Evolutionary conservation across 2,888 invertebrate genomes (phyloP), one percentile per base, ranked within the genome.

Genomic region (Protophormia terraenovae): DNA sequence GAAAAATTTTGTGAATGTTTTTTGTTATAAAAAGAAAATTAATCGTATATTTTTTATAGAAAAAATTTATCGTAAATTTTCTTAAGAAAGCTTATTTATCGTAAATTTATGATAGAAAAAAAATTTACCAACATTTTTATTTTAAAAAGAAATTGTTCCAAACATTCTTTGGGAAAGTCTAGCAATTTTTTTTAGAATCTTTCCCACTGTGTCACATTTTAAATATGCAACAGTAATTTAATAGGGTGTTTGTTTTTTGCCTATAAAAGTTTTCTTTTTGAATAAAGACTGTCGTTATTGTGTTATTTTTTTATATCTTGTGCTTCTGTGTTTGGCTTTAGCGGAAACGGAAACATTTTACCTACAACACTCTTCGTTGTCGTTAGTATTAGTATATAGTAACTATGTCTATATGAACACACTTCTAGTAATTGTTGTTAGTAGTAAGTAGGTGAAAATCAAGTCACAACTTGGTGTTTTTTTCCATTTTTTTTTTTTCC

Each of bases 331-430:
- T 45, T 19, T 47, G 69, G 22, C 19, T 82, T 75, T 79, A 22
- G 50, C 73, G 82, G 85, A 82, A 82, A 82, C 82, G 85, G 85
- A 85, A 85, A 82, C 75, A 75, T 82, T 85, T 75, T 60, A 82
- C 71, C 69, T 82, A 71, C 69, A 78, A 78, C 82, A 78, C 78
- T 71, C 41, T 47, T 16, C 47, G 10, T 29, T 32, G 45, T 16
- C 66, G 41, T 50, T 60, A 19, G 22, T 14, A 62, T 53, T 29
- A 38, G 29, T 32, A 47, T 14, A 22, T 55, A 24, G 22, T 50
- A n/a, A 5, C 55, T 14, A 19, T 19, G 16, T 47, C 4, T 19
- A 6, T 4, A 47, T 10, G 22, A 58, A 66, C n/a, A 73, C n/a
- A 14, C 50, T 45, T 47, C 38, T 14, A 14, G 47, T 32, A 55